Evolutionary conservation across 1,140 invertebrate genomes (phyloP).

Genomic region (Drosophila baimaii): DNA sequence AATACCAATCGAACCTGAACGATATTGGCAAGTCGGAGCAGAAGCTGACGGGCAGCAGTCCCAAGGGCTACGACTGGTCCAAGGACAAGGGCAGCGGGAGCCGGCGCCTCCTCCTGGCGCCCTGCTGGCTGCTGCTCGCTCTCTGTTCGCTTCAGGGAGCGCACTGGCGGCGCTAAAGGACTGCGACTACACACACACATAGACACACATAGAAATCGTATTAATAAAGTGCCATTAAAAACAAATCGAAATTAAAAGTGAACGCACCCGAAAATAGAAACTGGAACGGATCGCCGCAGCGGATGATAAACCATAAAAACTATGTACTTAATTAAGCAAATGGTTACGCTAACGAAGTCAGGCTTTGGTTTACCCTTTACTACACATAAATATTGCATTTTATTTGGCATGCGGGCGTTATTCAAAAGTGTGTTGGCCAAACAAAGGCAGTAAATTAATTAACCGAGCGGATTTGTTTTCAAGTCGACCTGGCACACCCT

Average conservation of each 20-base stretch:
- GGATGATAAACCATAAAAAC: constrained; percentile 8
- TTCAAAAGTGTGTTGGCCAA: constrained; percentile 25
- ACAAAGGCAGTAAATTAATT: constrained; percentile 44
- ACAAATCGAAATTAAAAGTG: constrained; percentile 25
- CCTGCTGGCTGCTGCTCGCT: constrained; percentile 38
- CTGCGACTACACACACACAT: not conserved
- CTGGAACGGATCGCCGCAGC: constrained; percentile 1
- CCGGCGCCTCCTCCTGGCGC: not conserved
- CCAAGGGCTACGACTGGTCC: constrained; percentile 80
- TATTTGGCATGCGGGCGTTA: constrained; percentile 19
- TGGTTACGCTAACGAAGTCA: constrained; percentile 34
- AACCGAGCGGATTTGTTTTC: not conserved
- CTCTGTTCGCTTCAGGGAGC: constrained; percentile 28
- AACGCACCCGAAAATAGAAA: constrained; percentile 12
- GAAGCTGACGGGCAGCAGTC: constrained; percentile 85
- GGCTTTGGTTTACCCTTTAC: constrained; percentile 24
- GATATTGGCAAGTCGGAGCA: constrained; percentile 90
- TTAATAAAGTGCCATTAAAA: constrained; percentile 74
- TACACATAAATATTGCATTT: constrained; percentile 28
- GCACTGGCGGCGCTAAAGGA: constrained; percentile 20
- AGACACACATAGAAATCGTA: constrained; percentile 35
- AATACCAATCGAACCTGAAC: constrained; percentile 89
- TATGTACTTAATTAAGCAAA: constrained; percentile 51
- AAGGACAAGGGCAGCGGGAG: constrained; percentile 64
- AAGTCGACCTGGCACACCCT: constrained; percentile 1